phyloP scores from a whole-genome alignment of 2,797 vertebrate genomes.

The Vireo griseus region DNA sequence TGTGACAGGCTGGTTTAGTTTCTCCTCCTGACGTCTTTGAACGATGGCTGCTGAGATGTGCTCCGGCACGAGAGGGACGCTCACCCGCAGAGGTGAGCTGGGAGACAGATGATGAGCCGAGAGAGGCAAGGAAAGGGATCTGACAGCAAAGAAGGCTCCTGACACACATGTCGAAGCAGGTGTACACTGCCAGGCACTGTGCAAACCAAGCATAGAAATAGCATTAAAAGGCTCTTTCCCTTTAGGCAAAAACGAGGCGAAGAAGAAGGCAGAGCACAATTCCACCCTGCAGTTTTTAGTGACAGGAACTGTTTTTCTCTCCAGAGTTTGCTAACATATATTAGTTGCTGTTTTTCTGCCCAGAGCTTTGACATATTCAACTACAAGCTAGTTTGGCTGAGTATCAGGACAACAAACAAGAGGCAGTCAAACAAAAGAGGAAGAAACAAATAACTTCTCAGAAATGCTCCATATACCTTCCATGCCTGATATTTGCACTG shows the following conservation, averaged over 20 bases:
- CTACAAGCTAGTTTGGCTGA: background rate
- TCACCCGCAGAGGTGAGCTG: background rate
- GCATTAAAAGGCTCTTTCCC: slow-evolving; percentile 12
- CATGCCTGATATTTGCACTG: background rate
- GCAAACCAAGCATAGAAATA: background rate
- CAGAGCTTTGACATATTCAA: background rate
- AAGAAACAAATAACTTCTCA: background rate
- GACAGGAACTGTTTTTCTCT: background rate
- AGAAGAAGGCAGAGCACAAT: background rate
- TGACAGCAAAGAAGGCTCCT: slow-evolving; percentile 20
- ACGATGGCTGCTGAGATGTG: background rate
- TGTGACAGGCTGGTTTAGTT: background rate
- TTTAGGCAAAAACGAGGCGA: background rate
- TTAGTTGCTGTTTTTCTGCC: slow-evolving; percentile 25
- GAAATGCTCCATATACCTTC: background rate
- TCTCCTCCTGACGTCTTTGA: background rate
- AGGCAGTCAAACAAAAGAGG: background rate
- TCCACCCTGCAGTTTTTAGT: background rate
- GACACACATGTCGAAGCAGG: background rate
- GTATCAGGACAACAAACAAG: background rate
- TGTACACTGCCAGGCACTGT: background rate
- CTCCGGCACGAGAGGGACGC: background rate
- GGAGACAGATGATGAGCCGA: background rate
- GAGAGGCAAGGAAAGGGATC: background rate
- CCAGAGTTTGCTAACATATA: background rate